Base-by-base conservation (phyloP, 2,797 vertebrate genomes). In the Myotis daubentonii region DNA sequence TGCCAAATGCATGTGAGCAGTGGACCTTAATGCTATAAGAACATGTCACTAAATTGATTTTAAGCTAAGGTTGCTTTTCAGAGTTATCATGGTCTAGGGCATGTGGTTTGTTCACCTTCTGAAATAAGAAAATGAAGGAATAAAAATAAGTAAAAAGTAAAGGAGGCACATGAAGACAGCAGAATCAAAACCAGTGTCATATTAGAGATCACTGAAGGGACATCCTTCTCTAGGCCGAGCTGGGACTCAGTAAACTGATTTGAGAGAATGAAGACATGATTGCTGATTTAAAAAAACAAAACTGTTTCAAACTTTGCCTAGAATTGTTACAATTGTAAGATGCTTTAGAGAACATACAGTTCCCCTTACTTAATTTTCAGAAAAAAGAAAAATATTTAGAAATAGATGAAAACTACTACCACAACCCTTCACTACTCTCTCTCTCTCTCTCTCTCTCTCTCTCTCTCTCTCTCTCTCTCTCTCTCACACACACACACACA, bases 21-120 rank as follows among this genome's bases (percentile, higher is more conserved):
- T 75, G 70, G 53, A 75, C 6, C 11, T 79, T 75, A 88, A 83
- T 81, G 87, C 51, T 93, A 36, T 25, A 38, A 25, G 47, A 91
- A 87, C 36, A 49, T 68, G 74, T 72, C 89, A 94, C 92, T 92
- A 93, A 70, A 95, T 72, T 88, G 87, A 95, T 95, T 96, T 96
- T 72, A 93, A 74, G 38, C 10, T 83, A 72, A 78, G 38, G 68
- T 89, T 95, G 62, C 62, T 94, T 75, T 95, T 72, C 74, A 83
- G 80, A 93, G 33, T 89, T 62, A 89, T 95, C 70, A 90, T 33
- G 65, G 36, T 70, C n/a, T 86, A 86, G 19, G 70, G 60, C 74
- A 84, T 90, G 65, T 92, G 33, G 68, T 95, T 66, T 72, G 33
- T 79, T 96, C 66, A 89, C 70, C 57, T 78, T 6, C 0, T 66